Evolutionary conservation across 23 tunicate genomes (phyloP).

Genomic region (Corella eumyota): DNA sequence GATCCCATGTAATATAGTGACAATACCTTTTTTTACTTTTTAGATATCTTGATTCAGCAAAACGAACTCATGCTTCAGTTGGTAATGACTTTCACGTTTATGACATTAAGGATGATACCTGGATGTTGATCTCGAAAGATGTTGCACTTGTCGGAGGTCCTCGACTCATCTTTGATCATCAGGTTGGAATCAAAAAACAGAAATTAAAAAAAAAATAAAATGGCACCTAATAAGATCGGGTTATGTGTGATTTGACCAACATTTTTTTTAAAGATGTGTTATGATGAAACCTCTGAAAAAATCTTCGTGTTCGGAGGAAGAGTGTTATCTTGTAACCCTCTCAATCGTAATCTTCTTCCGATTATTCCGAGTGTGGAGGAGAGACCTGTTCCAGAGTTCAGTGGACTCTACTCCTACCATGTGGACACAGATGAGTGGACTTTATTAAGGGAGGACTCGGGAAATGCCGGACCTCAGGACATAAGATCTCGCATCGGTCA

Average conservation of each 20-base stretch:
- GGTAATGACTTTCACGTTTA: conserved; percentile 60
- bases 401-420: conserved; percentile 73
- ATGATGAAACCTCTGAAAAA: conserved; percentile 36
- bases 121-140: conserved; percentile 43
- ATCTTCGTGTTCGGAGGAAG: conserved; percentile 88
- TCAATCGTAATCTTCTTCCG: conserved; percentile 24
- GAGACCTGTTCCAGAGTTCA: conserved; percentile 63
- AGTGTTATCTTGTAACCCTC: conserved; percentile 15
- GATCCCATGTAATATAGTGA: too few species aligned
- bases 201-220: not conserved
- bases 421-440: conserved; percentile 44
- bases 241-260: not conserved
- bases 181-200: conserved; percentile 8
- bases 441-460: conserved; percentile 77
- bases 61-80: conserved; percentile 22
- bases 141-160: conserved; percentile 64
- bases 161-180: conserved; percentile 74
- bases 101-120: conserved; percentile 16
- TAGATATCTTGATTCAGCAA: conserved; percentile 63
- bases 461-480: conserved; percentile 91
- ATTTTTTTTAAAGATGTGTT: conserved; percentile 59
- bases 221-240: not conserved
- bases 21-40: too few species aligned
- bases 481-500: conserved; percentile 78
- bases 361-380: conserved; percentile 4